phyloP scores from a whole-genome alignment of 2,113 vertebrate species.

The Hippocampus abdominalis region DNA sequence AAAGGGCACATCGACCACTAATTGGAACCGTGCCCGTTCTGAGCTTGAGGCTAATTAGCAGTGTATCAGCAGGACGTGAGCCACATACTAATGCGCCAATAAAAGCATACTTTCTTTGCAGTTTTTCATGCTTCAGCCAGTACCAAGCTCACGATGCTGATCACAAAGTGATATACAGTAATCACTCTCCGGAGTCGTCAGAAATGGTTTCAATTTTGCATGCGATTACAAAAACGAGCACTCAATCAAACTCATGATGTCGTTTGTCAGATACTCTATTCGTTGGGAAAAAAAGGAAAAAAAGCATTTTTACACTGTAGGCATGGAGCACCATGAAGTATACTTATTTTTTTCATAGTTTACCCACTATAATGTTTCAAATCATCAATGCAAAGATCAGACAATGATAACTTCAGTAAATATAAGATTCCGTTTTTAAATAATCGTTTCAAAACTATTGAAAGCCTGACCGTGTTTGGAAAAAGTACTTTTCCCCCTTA shows the following conservation, averaged over 20 bases:
- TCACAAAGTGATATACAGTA: slow-evolving; percentile 20
- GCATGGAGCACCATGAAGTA: no score
- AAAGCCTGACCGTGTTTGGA: no score
- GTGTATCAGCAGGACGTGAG: slow-evolving; percentile 49
- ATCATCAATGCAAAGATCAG: no score
- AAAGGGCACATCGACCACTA: slow-evolving; percentile 58
- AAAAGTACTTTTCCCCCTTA: no score
- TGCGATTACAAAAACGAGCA: slow-evolving; percentile 44
- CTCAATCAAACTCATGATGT: slow-evolving; percentile 55
- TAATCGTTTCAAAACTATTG: no score
- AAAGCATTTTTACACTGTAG: no score
- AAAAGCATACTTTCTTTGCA: slow-evolving; percentile 22
- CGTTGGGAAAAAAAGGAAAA: no score
- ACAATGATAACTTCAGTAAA: no score
- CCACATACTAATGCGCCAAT: slow-evolving; percentile 45
- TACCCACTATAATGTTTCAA: no score
- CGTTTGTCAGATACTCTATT: slow-evolving; percentile 17
- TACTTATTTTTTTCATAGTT: no score
- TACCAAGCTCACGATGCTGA: slow-evolving; percentile 30
- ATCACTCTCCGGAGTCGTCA: slow-evolving; percentile 20
- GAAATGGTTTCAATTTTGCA: slow-evolving; percentile 50
- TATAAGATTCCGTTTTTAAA: no score
- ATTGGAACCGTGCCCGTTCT: slow-evolving; percentile 45
- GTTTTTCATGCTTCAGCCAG: slow-evolving; percentile 14
- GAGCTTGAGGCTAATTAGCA: slow-evolving; percentile 54